Percentiles rank a stretch among this genome's conserved stretches.
phyloP scores from a whole-genome alignment of 1,140 invertebrate genomes.

The Orius insidiosus region DNA sequence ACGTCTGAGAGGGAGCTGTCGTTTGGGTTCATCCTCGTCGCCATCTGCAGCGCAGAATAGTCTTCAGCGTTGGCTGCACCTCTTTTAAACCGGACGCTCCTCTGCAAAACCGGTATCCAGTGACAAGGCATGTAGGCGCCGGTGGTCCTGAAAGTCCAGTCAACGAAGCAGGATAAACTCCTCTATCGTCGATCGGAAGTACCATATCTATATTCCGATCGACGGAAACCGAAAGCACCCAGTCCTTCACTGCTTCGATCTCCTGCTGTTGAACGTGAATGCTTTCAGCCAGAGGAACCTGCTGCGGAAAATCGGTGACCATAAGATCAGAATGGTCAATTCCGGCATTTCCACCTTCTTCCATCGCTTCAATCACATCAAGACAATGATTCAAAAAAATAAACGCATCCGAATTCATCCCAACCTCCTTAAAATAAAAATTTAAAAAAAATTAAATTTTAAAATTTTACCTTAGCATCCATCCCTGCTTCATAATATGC shows the following conservation, averaged over 20 bases:
- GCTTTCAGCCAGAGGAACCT: conserved; percentile 57
- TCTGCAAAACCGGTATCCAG: conserved; percentile 50
- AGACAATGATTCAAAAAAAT: conserved; percentile 92
- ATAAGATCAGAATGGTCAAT: conserved; percentile 81
- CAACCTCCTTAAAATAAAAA: conserved; percentile 37
- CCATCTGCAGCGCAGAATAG: conserved; percentile 75
- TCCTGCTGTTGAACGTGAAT: conserved; percentile 32
- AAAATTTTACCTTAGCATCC: conserved; percentile 34
- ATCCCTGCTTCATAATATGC: conserved; percentile 78
- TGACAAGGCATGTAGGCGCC: conserved; percentile 55
- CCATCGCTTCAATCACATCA: conserved; percentile 89
- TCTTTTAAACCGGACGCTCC: conserved; percentile 2
- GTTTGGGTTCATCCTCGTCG: conserved; percentile 43
- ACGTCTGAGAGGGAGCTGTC: conserved; percentile 48
- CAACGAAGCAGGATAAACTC: conserved; percentile 49
- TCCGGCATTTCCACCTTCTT: conserved; percentile 52
- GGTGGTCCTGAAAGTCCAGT: conserved; percentile 23
- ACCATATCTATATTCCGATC: conserved; percentile 83
- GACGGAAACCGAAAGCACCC: conserved; percentile 92
- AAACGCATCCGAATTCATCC: conserved; percentile 80
- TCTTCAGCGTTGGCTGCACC: conserved; percentile 59
- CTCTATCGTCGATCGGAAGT: conserved; percentile 44
- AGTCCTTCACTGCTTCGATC: conserved; percentile 80
- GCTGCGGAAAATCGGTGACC: conserved; percentile 75
- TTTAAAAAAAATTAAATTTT: conserved; percentile 4